Evolutionary conservation across 2,113 vertebrate species (phyloP), one percentile per base, ranked within the genome.

Genomic region (Bambusicola thoracicus): DNA sequence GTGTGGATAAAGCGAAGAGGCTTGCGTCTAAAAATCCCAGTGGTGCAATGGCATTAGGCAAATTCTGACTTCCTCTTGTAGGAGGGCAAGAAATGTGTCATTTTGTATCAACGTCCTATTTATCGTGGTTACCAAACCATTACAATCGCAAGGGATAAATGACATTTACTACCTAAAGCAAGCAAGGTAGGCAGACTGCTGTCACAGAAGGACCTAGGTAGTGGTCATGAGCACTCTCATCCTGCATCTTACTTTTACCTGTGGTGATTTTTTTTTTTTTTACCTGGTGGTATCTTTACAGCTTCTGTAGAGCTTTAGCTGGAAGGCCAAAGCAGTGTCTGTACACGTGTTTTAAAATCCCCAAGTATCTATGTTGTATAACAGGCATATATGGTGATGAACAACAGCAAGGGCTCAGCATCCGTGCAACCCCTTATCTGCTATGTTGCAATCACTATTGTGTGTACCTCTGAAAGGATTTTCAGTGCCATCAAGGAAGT

Each of bases 81-180:
- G 75, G 72, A 77, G 13, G 32, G 40, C 27, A 18, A 25, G 49
- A 69, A 53, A 56, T 2, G 16, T 38, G 40, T 68, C 49, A 19
- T 70, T 89, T 88, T 56, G 27, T 46, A 53, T 44, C 67, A 21
- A 2, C 22, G 15, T 36, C 22, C 6, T 53, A 41, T 72, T 68
- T 43, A 25, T 27, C 8, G 3, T 22, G 46, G 59, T 36, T 67
- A 44, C 34, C 9, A 8, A 30, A 40, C 6, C 41, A 20, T 43
- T n/a, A 48, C 38, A 77, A 81, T 13, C 87, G 27, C 68, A 81
- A 67, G 48, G 75, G 76, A 32, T 43, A n/a, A 20, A 32, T 25
- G 87, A 55, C 5, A 27, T 85, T 83, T 76, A 19, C 25, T 73
- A n/a, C 73, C 72, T 69, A 94, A 46, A 86, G 61, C 55, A 68